Percentiles rank a stretch among this genome's conserved stretches.
Conservation (phyloP, 2,113 vertebrate genomes). For the Nymphicus hollandicus region DNA sequence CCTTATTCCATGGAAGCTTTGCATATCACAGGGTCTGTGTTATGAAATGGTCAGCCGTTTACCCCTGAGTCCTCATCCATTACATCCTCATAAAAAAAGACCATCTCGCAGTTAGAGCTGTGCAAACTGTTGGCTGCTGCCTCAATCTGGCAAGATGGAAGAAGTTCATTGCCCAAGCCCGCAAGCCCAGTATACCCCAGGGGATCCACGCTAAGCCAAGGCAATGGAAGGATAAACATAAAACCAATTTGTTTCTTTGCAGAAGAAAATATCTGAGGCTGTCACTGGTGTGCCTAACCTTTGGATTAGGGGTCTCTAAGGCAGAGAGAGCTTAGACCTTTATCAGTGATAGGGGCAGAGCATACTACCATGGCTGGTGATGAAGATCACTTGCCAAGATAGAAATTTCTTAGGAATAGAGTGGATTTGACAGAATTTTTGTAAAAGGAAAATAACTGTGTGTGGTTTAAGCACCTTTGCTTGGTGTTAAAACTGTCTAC, state of each 20-base stretch:
- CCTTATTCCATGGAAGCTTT: slow-evolving; percentile 49
- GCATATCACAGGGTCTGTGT: slow-evolving; percentile 39
- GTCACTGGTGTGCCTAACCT: neutral
- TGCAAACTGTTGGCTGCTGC: neutral
- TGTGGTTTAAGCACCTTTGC: neutral
- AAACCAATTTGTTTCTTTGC: neutral
- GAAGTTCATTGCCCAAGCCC: neutral
- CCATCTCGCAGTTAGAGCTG: slow-evolving; percentile 12
- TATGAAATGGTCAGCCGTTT: slow-evolving; percentile 54
- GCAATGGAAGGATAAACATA: neutral
- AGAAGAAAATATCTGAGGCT: neutral
- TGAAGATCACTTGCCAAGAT: neutral
- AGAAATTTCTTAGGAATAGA: neutral
- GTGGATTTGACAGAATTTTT: neutral
- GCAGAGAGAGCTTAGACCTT: neutral
- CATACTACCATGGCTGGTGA: neutral
- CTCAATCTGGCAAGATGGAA: slow-evolving; percentile 11
- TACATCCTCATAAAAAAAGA: slow-evolving; percentile 56
- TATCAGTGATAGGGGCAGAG: neutral
- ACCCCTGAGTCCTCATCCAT: slow-evolving; percentile 52
- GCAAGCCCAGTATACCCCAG: neutral
- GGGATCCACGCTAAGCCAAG: neutral
- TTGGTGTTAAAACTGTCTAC: neutral
- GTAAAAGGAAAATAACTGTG: neutral
- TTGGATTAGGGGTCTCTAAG: neutral